These are phyloP conservation scores for Triplophysa tibetana DNA, from an alignment of 2,113 vertebrate species.

Conservation along the genomic window DNA sequence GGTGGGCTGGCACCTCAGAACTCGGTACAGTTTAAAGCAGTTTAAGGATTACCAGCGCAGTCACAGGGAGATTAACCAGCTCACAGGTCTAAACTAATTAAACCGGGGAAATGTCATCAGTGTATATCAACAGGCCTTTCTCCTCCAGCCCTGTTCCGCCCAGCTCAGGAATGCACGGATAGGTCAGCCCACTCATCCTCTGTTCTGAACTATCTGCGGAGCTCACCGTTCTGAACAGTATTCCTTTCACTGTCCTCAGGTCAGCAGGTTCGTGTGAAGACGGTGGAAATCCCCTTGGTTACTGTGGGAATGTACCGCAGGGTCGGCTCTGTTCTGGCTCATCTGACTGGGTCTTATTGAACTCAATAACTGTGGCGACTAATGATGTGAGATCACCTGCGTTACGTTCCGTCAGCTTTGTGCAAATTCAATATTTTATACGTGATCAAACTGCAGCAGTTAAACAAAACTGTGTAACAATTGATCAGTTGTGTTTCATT, in stretches of 20 bases:
- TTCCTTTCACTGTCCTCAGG: slow-evolving; percentile 44
- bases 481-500: too few relatives aligned
- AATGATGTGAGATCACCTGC: slow-evolving; percentile 3
- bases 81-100: slow-evolving; percentile 48
- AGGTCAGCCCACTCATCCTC: slow-evolving; percentile 50
- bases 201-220: slow-evolving; percentile 22
- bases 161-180: slow-evolving; percentile 47
- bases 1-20: neutral
- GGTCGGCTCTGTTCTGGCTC: slow-evolving; percentile 32
- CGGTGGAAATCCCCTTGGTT: slow-evolving; percentile 50
- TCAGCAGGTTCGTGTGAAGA: slow-evolving; percentile 42
- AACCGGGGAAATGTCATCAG: slow-evolving; percentile 44
- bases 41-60: slow-evolving; percentile 47
- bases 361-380: slow-evolving; percentile 11
- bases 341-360: slow-evolving; percentile 29
- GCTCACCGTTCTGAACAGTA: slow-evolving; percentile 36
- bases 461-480: too few relatives aligned
- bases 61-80: slow-evolving; percentile 53
- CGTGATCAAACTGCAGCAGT: too few relatives aligned
- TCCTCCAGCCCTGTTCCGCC: slow-evolving; percentile 32
- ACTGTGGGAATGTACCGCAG: slow-evolving; percentile 32
- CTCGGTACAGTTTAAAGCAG: slow-evolving; percentile 42
- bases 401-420: neutral
- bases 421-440: neutral
- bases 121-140: slow-evolving; percentile 36